Percentiles rank a stretch among this genome's conserved stretches.
Conservation (phyloP, 2,113 vertebrate species). For the Crotalus tigris region DNA sequence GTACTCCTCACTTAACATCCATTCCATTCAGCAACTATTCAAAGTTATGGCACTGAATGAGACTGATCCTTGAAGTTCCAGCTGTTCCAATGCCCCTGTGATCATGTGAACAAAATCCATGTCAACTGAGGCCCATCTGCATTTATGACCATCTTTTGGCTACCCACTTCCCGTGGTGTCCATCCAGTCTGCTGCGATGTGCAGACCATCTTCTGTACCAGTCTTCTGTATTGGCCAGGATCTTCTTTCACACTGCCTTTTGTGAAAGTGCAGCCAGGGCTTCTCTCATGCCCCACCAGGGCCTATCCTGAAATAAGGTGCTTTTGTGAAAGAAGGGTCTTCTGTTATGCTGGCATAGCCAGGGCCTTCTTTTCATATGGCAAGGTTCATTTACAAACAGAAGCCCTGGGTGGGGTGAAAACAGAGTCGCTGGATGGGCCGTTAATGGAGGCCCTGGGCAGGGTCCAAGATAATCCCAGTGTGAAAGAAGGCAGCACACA, state of each 20-base stretch:
- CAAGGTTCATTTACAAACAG: background rate
- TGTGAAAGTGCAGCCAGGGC: background rate
- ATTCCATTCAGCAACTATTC: background rate
- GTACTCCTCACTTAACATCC: background rate
- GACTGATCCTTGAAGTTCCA: background rate
- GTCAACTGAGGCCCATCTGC: background rate
- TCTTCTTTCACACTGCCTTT: background rate
- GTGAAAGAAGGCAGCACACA: too few species aligned
- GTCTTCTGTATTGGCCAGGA: background rate
- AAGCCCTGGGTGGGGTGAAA: background rate
- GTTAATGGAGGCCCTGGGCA: too few species aligned
- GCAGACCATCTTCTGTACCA: too few species aligned
- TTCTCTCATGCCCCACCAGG: background rate
- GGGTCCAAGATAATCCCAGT: too few species aligned
- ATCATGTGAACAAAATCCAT: background rate
- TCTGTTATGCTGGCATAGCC: background rate
- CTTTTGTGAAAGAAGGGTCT: background rate
- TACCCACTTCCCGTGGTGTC: background rate
- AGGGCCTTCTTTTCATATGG: background rate
- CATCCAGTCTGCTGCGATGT: background rate
- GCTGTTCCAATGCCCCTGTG: background rate
- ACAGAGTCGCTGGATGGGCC: background rate
- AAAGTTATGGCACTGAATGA: background rate
- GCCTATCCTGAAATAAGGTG: background rate
- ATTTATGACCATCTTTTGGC: background rate